These are phyloP conservation scores for Aphidoletes aphidimyza DNA, from an alignment of 2,888 invertebrate genomes.

Conservation along the genomic window DNA sequence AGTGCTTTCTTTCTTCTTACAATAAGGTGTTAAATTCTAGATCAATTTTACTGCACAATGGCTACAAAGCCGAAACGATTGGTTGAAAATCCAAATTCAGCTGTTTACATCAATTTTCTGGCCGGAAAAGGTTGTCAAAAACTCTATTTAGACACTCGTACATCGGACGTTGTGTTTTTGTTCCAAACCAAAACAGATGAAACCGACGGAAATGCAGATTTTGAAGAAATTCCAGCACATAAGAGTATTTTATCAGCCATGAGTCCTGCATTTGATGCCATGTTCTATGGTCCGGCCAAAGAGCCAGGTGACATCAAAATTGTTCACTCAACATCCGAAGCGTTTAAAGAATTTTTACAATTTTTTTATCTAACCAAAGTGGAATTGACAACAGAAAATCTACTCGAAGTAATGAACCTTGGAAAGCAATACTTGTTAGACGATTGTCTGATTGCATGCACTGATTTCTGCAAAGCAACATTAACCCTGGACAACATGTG, in stretches of 20 bases:
- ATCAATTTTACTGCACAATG: background rate
- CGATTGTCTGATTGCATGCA: background rate
- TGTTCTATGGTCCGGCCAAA: background rate
- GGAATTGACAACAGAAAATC: background rate
- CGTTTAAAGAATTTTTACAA: constrained; percentile 26
- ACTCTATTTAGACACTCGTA: background rate
- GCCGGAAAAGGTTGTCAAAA: background rate
- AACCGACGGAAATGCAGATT: background rate
- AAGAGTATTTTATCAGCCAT: background rate
- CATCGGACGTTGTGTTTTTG: background rate
- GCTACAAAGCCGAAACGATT: background rate
- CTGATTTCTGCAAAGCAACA: background rate
- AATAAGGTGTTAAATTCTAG: too few species aligned
- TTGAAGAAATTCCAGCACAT: background rate
- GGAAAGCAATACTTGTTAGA: background rate
- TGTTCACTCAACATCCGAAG: background rate
- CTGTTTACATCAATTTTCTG: background rate
- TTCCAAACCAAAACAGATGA: too few species aligned
- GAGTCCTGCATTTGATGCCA: background rate
- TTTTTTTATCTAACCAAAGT: background rate
- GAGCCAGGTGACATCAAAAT: background rate
- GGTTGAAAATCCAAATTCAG: background rate
- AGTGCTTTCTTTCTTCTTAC: too few species aligned
- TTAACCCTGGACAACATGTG: background rate
- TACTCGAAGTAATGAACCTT: background rate